Base-by-base conservation (phyloP, 30 jellyfish, hydroid and myxozoan species). In the Sanderia malayensis region DNA sequence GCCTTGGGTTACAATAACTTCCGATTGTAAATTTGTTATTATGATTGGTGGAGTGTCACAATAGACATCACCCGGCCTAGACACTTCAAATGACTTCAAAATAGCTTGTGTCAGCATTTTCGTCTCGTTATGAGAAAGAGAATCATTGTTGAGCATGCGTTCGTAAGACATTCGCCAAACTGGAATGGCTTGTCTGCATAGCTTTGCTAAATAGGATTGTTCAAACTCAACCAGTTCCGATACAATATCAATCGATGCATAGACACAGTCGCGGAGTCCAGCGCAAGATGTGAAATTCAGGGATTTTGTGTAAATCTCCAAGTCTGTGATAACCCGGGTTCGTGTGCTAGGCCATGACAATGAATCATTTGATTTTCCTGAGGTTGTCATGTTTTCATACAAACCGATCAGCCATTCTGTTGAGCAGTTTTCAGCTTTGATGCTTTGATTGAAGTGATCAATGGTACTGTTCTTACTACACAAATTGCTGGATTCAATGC, bases 41-140 rank as follows among this genome's bases (percentile, higher is more conserved):
- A 83, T 63, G 46, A 70, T 66, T 3, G 95, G 95, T 0, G 83
- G 79, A 22, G 70, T 15, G 25, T 55, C 88, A 32, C 95, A 83
- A 32, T 26, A 72, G 18, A 83, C 10, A 37, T 26, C 46, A 4
- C 62, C 64, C 22, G 69, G 77, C 21, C 44, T 26, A 22, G 87
- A 66, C 0, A 24, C 46, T 24, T 2, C 34, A n/a, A 73, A 31
- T 1, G 87, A 71, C 6, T 62, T 46, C 17, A 72, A 17, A 20
- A 83, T 28, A 2, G 18, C 34, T 7, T 61, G 25, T 3, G 71
- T 31, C 21, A 21, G 58, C 4, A 23, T 59, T 26, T 49, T 41
- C 0, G 95, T 76, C 44, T 29, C 32, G 25, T 73, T 68, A 1
- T n/a, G 73, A 6, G 72, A 15, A 19, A 61, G 21, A 31, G 37